These are phyloP conservation scores for Ypsolopha sequella DNA, from an alignment of 2,888 invertebrate genomes.

Conservation along the genomic window DNA sequence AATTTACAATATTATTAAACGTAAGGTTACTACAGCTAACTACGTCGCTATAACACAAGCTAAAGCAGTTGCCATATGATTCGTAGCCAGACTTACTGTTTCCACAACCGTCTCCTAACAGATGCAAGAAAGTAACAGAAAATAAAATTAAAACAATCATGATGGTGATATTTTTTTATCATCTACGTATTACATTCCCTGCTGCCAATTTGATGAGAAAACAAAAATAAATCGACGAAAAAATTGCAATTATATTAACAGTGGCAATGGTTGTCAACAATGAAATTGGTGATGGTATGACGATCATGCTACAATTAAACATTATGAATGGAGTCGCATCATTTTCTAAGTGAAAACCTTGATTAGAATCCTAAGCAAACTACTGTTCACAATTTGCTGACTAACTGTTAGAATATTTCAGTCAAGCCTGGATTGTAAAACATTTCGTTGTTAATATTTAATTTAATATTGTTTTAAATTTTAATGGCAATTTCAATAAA, in stretches of 20 bases:
- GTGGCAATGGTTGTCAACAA: slow-evolving; percentile 10
- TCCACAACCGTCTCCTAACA: slow-evolving; percentile 70
- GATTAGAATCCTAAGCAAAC: too few relatives aligned
- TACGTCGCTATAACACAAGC: slow-evolving; percentile 45
- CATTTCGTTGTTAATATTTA: too few relatives aligned
- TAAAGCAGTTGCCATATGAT: slow-evolving; percentile 60
- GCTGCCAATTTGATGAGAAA: slow-evolving; percentile 36
- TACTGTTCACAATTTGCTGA: too few relatives aligned
- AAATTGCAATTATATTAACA: neutral
- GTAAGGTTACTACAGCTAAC: slow-evolving; percentile 7
- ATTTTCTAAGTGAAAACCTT: too few relatives aligned
- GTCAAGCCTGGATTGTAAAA: too few relatives aligned
- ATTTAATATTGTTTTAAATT: too few relatives aligned
- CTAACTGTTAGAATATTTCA: too few relatives aligned
- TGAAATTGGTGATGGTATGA: slow-evolving; percentile 16
- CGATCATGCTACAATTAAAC: slow-evolving; percentile 22
- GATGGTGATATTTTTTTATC: neutral
- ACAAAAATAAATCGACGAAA: slow-evolving; percentile 13
- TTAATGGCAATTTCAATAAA: slow-evolving; percentile 1
- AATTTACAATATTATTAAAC: neutral
- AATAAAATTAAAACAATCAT: slow-evolving; percentile 41
- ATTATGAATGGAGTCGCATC: neutral
- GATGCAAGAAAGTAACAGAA: slow-evolving; percentile 68
- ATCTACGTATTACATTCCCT: slow-evolving; percentile 8
- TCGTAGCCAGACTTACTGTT: slow-evolving; percentile 64